These are phyloP conservation scores for Elephantulus edwardii DNA, from an alignment of 2,113 vertebrate species.

Conservation along the genomic window DNA sequence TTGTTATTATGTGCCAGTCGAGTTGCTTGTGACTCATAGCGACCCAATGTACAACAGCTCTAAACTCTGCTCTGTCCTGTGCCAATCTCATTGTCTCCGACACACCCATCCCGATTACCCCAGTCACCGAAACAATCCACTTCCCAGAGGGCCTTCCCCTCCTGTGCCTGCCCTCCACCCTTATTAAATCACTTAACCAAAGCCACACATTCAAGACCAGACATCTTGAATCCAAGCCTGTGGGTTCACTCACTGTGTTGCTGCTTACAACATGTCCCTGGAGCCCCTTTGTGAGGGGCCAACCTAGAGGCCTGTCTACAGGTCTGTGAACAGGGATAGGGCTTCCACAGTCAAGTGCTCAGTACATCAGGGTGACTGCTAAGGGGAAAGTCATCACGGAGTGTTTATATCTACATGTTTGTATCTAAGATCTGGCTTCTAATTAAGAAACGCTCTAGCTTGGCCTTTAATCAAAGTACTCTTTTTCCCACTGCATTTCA, in stretches of 20 bases:
- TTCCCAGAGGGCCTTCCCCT: too few relatives aligned
- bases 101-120: too few relatives aligned
- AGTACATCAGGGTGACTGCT: neutral
- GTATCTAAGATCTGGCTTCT: neutral
- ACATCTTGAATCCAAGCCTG: neutral
- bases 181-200: neutral
- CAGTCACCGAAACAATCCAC: too few relatives aligned
- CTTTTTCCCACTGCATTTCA: neutral
- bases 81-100: too few relatives aligned
- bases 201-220: neutral
- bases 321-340: too few relatives aligned
- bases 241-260: neutral
- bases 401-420: neutral
- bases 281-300: neutral
- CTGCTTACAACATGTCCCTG: neutral
- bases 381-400: neutral
- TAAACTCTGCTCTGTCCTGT: too few relatives aligned
- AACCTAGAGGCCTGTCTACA: neutral
- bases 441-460: neutral
- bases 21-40: too few relatives aligned
- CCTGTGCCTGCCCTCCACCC: too few relatives aligned
- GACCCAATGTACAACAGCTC: too few relatives aligned
- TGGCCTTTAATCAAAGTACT: conserved; percentile 11
- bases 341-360: fast-evolving
- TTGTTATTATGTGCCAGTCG: too few relatives aligned